These are phyloP conservation scores for Aleiodes testaceus DNA, from an alignment of 2,888 invertebrate species.

Conservation along the genomic window DNA sequence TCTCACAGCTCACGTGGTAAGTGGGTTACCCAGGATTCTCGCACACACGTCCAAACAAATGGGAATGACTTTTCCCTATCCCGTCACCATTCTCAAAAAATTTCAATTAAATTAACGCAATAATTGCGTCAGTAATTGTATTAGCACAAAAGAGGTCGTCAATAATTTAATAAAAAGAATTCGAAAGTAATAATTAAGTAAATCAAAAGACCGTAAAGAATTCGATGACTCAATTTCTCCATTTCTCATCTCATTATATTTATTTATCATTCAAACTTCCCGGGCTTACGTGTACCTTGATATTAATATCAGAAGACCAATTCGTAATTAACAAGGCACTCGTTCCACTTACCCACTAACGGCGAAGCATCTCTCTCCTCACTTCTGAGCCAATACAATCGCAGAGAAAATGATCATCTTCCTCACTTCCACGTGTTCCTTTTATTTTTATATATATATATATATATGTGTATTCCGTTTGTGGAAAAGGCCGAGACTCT, in stretches of 20 bases:
- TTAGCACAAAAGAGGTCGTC: no score
- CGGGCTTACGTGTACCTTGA: slow-evolving; percentile 20
- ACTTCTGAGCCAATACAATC: slow-evolving; percentile 10
- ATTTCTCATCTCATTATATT: no score
- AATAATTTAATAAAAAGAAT: no score
- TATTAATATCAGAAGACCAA: slow-evolving; percentile 49
- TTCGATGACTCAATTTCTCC: no score
- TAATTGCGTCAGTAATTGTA: no score
- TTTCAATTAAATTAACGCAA: no score
- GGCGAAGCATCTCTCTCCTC: slow-evolving; percentile 47
- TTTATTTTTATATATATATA: slow-evolving; percentile 3
- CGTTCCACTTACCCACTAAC: slow-evolving; percentile 72
- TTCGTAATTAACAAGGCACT: slow-evolving; percentile 65
- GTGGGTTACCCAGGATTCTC: slow-evolving; percentile 25
- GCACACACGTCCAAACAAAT: not conserved
- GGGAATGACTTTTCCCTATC: slow-evolving; percentile 28
- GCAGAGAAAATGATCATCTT: slow-evolving; percentile 34
- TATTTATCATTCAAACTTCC: not conserved
- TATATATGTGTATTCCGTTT: slow-evolving; percentile 33
- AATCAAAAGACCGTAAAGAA: no score
- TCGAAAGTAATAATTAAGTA: no score
- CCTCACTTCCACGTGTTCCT: slow-evolving; percentile 24
- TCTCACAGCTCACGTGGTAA: slow-evolving; percentile 24
- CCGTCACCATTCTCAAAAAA: not conserved
- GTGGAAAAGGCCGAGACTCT: slow-evolving; percentile 42